A percentile compares a stretch with the other conserved stretches of the same genome.
Conservation (phyloP, 2,113 vertebrate species). For the Chaetops frenatus region DNA sequence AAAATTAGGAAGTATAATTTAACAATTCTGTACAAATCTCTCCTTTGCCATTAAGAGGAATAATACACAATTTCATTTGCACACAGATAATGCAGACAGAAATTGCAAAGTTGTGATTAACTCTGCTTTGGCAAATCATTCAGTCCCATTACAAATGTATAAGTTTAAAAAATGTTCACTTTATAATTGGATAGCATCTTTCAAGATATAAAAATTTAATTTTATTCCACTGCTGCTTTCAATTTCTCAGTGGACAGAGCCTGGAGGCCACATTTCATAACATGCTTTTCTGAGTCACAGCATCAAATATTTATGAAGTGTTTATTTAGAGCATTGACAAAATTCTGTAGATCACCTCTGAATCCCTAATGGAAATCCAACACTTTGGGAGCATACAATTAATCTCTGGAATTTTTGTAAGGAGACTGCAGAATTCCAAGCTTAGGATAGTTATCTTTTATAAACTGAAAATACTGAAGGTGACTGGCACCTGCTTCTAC, state of each 20-base stretch:
- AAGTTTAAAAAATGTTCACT: conserved; percentile 62
- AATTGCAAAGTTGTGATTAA: conserved; percentile 60
- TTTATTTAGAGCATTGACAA: conserved; percentile 72
- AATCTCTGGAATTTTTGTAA: conserved; percentile 23
- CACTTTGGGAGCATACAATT: conserved; percentile 5
- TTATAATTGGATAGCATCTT: conserved; percentile 67
- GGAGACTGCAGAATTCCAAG: conserved; percentile 9
- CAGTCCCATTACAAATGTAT: conserved; percentile 54
- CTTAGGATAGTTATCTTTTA: not conserved
- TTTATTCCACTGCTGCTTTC: conserved; percentile 54
- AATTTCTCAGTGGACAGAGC: conserved; percentile 65
- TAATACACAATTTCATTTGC: conserved; percentile 56
- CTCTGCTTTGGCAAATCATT: conserved; percentile 45
- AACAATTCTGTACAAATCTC: conserved; percentile 45
- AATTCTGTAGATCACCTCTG: conserved; percentile 49
- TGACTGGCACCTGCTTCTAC: not conserved
- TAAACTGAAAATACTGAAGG: not conserved
- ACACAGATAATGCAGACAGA: conserved; percentile 39
- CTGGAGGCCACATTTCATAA: conserved; percentile 64
- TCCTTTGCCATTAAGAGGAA: conserved; percentile 41
- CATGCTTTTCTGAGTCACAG: conserved; percentile 44
- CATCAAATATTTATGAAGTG: conserved; percentile 66
- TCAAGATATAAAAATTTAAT: conserved; percentile 70
- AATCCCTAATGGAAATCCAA: conserved; percentile 44
- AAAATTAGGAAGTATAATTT: conserved; percentile 56